Conservation (phyloP, 2,113 vertebrate species). For the Etia nguti region DNA sequence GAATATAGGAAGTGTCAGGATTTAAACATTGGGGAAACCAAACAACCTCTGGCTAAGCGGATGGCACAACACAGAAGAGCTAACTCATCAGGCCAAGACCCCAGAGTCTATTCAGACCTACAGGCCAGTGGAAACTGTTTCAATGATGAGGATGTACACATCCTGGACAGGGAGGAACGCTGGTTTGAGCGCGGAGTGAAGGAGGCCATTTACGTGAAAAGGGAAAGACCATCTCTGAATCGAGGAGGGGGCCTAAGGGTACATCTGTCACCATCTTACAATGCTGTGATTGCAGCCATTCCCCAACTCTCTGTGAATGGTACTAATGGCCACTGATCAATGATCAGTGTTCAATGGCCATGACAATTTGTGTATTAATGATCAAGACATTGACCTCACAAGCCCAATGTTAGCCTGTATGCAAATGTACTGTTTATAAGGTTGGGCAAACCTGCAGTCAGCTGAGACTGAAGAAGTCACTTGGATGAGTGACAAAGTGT, state of each 20-base stretch:
- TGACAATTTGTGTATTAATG: not conserved
- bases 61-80: not conserved
- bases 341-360: not conserved
- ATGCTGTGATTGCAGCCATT: not conserved
- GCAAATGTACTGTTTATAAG: not conserved
- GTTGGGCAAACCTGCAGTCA: not conserved
- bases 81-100: accelerated
- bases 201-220: not conserved
- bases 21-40: not conserved
- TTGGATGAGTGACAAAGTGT: not conserved
- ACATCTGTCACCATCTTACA: not conserved
- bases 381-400: not conserved
- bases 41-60: not conserved
- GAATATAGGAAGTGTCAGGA: not conserved
- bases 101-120: not conserved
- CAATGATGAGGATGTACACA: not conserved
- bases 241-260: not conserved
- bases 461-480: not conserved
- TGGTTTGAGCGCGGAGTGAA: not conserved
- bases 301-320: not conserved
- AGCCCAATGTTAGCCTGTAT: not conserved
- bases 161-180: not conserved
- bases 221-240: not conserved
- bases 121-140: not conserved
- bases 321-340: not conserved